phyloP scores from a whole-genome alignment of 92 coral and sea anemone species.

The Phenganax stokvisi region DNA sequence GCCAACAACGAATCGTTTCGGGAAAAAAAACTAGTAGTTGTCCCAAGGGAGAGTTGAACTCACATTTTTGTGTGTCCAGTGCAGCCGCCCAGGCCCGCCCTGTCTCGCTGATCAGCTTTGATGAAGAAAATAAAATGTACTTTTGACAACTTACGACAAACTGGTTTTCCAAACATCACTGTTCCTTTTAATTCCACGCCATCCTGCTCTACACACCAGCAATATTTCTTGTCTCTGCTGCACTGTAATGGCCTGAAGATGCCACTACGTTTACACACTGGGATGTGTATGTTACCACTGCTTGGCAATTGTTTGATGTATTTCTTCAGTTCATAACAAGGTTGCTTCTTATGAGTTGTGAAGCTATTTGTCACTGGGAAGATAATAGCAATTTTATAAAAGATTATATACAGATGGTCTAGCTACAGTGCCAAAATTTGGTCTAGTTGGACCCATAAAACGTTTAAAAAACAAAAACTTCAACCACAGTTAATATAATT shows the following conservation, averaged over 20 bases:
- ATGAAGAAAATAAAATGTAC: background rate
- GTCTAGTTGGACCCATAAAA: no score
- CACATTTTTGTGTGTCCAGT: no score
- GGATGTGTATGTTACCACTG: slow-evolving; percentile 6
- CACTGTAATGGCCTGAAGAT: slow-evolving; percentile 63
- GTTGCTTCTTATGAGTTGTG: background rate
- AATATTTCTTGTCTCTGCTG: slow-evolving; percentile 59
- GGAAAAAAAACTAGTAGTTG: background rate
- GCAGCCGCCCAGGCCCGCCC: background rate
- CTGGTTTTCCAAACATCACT: slow-evolving; percentile 51
- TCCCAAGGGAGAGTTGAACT: no score
- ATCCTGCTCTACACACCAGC: slow-evolving; percentile 87
- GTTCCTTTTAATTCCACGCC: slow-evolving; percentile 75
- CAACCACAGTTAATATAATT: no score
- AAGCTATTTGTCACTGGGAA: background rate
- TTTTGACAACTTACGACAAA: slow-evolving; percentile 24
- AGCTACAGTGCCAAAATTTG: no score
- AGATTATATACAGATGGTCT: background rate
- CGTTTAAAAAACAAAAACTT: no score
- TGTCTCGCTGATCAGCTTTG: background rate
- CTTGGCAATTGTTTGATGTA: slow-evolving; percentile 9
- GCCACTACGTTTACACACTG: slow-evolving; percentile 43
- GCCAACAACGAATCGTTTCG: background rate
- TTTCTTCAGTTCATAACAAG: slow-evolving; percentile 11
- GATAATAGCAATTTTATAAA: no score